Conservation (phyloP, 2,797 vertebrate genomes). For the Margarornis squamiger region DNA sequence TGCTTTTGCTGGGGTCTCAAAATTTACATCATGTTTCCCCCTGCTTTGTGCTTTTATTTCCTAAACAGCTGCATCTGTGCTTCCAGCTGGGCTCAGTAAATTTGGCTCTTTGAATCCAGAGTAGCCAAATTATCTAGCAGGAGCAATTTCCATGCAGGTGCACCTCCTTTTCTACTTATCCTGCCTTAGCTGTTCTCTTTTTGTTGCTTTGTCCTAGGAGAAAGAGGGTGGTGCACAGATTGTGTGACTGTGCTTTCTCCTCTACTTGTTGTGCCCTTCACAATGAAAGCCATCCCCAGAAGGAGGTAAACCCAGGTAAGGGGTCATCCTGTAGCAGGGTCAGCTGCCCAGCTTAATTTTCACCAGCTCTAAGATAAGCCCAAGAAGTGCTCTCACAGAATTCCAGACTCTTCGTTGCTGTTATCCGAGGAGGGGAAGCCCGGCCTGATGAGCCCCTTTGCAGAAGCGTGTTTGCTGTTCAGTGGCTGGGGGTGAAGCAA, state of each 20-base stretch:
- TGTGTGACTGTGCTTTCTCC: neutral
- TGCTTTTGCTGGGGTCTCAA: neutral
- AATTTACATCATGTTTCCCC: neutral
- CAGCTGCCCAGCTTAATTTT: neutral
- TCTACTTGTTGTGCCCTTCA: neutral
- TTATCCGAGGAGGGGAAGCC: neutral
- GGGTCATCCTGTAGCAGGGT: neutral
- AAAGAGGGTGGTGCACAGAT: rapidly evolving
- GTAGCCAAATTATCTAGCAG: neutral
- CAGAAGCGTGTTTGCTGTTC: rapidly evolving
- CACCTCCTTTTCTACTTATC: neutral
- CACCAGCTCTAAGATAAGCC: neutral
- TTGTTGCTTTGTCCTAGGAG: neutral
- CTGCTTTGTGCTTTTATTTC: neutral
- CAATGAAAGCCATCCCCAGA: neutral
- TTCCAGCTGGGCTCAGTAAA: neutral
- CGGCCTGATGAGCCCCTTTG: neutral
- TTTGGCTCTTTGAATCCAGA: neutral
- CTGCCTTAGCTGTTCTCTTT: neutral
- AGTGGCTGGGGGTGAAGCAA: neutral
- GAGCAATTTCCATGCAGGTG: slow-evolving; percentile 15
- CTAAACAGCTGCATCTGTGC: neutral
- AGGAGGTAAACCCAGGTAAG: neutral
- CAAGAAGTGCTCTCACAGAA: neutral
- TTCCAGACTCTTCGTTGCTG: neutral